Percentiles rank a stretch among this genome's conserved stretches.
Evolutionary conservation across 35 echinoderm and acorn worm species (phyloP).

Genomic region (Nesometra sesokonis): DNA sequence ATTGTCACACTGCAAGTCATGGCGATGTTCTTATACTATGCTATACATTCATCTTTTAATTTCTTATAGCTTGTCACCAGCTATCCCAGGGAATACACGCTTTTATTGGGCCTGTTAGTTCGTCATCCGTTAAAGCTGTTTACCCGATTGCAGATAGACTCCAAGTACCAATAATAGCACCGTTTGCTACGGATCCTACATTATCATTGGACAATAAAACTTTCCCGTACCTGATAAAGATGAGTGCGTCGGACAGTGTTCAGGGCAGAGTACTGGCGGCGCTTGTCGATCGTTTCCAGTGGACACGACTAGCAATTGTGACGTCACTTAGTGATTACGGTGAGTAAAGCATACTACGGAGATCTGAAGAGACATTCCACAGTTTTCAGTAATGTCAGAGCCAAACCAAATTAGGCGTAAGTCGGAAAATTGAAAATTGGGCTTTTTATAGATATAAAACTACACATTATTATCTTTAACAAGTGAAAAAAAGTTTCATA

Average conservation of each 20-base stretch:
- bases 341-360: background rate
- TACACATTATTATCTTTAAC: no score
- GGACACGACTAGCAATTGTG: background rate
- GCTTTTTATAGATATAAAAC: no score
- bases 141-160: slow-evolving; percentile 4
- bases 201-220: background rate
- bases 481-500: no score
- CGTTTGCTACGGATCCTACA: slow-evolving; percentile 12
- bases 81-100: background rate
- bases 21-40: no score
- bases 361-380: background rate
- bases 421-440: no score
- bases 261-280: background rate
- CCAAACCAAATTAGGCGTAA: no score
- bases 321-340: slow-evolving; percentile 15
- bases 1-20: no score
- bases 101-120: background rate
- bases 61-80: background rate
- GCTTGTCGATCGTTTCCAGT: background rate
- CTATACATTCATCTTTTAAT: background rate
- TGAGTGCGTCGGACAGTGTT: slow-evolving; percentile 9
- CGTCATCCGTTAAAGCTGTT: background rate
- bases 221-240: background rate
- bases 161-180: background rate
- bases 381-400: no score